Conservation (phyloP, 1,140 invertebrate genomes). For the Leucophenga varia region DNA sequence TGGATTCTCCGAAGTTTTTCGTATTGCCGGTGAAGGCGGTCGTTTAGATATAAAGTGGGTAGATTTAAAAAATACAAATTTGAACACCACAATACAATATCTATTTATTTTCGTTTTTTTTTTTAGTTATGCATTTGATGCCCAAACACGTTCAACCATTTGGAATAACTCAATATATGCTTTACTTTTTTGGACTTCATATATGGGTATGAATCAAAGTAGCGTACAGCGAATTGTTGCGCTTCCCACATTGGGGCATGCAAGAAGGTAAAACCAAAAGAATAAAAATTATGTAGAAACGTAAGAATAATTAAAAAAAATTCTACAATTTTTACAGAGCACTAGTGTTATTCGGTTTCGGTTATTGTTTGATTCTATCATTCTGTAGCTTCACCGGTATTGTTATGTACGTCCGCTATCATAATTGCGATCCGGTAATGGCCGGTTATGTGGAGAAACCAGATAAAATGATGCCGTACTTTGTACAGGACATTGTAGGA, state of each 20-base stretch:
- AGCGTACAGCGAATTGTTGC: slow-evolving; percentile 48
- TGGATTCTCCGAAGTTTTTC: slow-evolving; percentile 66
- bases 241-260: slow-evolving; percentile 36
- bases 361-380: slow-evolving; percentile 59
- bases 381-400: slow-evolving; percentile 68
- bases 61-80: not conserved
- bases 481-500: slow-evolving; percentile 65
- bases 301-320: not conserved
- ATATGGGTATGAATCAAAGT: slow-evolving; percentile 47
- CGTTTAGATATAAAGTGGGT: slow-evolving; percentile 66
- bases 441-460: slow-evolving; percentile 41
- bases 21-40: slow-evolving; percentile 59
- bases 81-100: not conserved
- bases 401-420: slow-evolving; percentile 72
- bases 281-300: not conserved
- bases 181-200: slow-evolving; percentile 27
- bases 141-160: slow-evolving; percentile 25
- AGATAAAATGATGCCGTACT: slow-evolving; percentile 64
- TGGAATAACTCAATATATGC: slow-evolving; percentile 31
- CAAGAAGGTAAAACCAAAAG: slow-evolving; percentile 21
- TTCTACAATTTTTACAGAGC: slow-evolving; percentile 41
- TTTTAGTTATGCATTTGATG: slow-evolving; percentile 36
- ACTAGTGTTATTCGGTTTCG: slow-evolving; percentile 58
- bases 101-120: not conserved
- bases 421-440: slow-evolving; percentile 71